phyloP scores from a whole-genome alignment of 1,140 invertebrate genomes.

The Leptinotarsa lineolata region DNA sequence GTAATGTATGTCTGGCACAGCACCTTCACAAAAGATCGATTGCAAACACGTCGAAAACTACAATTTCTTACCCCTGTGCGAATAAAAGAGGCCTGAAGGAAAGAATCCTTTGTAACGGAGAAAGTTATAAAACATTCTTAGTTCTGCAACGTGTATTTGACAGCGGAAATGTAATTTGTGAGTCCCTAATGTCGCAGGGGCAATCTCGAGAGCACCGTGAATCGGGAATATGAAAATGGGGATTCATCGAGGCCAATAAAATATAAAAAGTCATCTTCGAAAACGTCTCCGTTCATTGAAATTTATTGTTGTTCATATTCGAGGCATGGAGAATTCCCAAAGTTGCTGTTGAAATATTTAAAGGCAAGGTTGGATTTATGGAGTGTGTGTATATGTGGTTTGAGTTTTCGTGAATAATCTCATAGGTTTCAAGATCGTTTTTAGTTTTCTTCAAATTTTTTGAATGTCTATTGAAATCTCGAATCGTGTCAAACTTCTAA shows the following conservation, averaged over 20 bases:
- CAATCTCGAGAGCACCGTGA: slow-evolving; percentile 40
- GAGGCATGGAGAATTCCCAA: background rate
- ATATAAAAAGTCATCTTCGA: slow-evolving; percentile 22
- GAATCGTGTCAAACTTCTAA: too few relatives aligned
- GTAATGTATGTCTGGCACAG: too few relatives aligned
- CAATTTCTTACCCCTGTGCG: background rate
- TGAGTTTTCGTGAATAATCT: too few relatives aligned
- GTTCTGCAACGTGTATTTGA: slow-evolving; percentile 44
- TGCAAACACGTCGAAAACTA: background rate
- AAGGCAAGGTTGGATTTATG: background rate
- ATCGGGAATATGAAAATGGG: slow-evolving; percentile 48
- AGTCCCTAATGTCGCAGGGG: slow-evolving; percentile 43
- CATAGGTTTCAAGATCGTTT: too few relatives aligned
- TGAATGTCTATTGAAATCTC: too few relatives aligned
- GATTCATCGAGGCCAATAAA: slow-evolving; percentile 37
- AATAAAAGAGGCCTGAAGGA: slow-evolving; percentile 9
- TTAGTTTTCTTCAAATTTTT: too few relatives aligned
- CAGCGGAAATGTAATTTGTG: slow-evolving; percentile 44
- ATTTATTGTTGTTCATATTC: slow-evolving; percentile 19
- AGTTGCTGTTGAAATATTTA: background rate
- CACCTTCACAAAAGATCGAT: too few relatives aligned
- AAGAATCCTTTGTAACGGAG: slow-evolving; percentile 3
- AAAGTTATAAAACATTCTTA: slow-evolving; percentile 44
- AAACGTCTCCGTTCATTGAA: slow-evolving; percentile 21
- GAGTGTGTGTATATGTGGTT: background rate